These are phyloP conservation scores for Poecilobothrus nobilitatus DNA, from an alignment of 2,888 invertebrate genomes.

Conservation along the genomic window DNA sequence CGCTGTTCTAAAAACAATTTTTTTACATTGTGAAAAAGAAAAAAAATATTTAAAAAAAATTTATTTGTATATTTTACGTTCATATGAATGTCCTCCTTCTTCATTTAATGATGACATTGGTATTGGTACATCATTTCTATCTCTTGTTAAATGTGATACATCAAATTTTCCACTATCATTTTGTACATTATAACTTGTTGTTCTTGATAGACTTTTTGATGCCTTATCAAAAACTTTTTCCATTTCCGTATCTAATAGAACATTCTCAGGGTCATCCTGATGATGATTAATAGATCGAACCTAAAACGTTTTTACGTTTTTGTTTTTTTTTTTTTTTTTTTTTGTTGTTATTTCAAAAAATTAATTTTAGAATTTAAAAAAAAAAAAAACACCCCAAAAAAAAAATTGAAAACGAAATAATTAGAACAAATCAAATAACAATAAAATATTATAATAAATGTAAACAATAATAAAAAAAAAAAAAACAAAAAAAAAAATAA, in stretches of 20 bases:
- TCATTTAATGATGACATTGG: conserved; percentile 27
- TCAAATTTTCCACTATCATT: conserved; percentile 47
- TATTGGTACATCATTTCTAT: conserved; percentile 23
- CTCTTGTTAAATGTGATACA: conserved; percentile 49
- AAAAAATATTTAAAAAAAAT: background rate
- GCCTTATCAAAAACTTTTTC: conserved; percentile 71
- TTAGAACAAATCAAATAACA: too few species aligned
- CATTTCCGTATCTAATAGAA: conserved; percentile 79
- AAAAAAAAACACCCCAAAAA: background rate
- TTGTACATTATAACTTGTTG: background rate
- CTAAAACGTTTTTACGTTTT: too few species aligned
- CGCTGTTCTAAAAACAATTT: conserved; percentile 32
- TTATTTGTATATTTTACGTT: conserved; percentile 1
- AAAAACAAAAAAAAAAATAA: too few species aligned
- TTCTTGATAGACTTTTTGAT: conserved; percentile 45
- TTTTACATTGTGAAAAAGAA: background rate
- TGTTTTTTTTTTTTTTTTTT: too few species aligned
- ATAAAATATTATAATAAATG: too few species aligned
- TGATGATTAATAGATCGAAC: conserved; percentile 30
- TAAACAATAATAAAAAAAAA: too few species aligned
- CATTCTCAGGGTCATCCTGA: conserved; percentile 52
- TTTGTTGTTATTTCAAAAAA: too few species aligned
- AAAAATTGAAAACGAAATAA: too few species aligned
- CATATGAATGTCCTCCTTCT: conserved; percentile 21
- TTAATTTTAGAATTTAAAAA: background rate